Evolutionary conservation across 2,113 vertebrate species (phyloP), one percentile per base, ranked within the genome.

Genomic region (Prolemur simus): DNA sequence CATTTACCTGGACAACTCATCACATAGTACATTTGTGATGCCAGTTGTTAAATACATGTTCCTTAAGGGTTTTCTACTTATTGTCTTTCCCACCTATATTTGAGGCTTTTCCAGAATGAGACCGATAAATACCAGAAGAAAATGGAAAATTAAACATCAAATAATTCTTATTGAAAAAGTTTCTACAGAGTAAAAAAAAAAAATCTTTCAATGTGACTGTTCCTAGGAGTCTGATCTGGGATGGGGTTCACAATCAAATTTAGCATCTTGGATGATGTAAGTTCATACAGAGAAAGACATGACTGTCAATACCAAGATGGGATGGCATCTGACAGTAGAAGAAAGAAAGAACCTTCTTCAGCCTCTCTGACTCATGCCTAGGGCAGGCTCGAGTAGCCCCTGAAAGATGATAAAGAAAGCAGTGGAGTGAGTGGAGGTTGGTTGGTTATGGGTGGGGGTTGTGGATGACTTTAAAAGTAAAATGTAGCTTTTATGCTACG

Each of bases 21-120:
- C 81, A 18, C 20, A 69, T 49, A 58, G 23, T 47, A n/a, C 0
- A 64, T 52, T 52, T 83, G 45, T 29, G 9, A 23, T 20, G 1
- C 6, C 39, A n/a, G 18, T n/a, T 68, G 54, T 20, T 91, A 87
- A 87, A 69, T n/a, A 68, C 60, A 29, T 27, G 84, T 95, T 77
- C n/a, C 5, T 49, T 73, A 17, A 69, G 23, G 17, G 77, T 27
- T 95, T 76, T 64, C 37, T 39, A 73, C 2, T 39, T 64, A 49
- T 4, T 91, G 5, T 82, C 15, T 78, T 66, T 49, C 39, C 37
- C 20, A 87, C 3, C 11, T 69, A 54, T 45, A 73, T 73, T 66
- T 45, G 23, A 66, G 25, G 15, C 2, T 45, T 91, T 77, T 83
- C n/a, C n/a, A 54, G 23, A 69, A 68, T 23, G 7, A 64, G 45